Base-by-base conservation (phyloP, 2,113 vertebrate species). In the Plestiodon gilberti region DNA sequence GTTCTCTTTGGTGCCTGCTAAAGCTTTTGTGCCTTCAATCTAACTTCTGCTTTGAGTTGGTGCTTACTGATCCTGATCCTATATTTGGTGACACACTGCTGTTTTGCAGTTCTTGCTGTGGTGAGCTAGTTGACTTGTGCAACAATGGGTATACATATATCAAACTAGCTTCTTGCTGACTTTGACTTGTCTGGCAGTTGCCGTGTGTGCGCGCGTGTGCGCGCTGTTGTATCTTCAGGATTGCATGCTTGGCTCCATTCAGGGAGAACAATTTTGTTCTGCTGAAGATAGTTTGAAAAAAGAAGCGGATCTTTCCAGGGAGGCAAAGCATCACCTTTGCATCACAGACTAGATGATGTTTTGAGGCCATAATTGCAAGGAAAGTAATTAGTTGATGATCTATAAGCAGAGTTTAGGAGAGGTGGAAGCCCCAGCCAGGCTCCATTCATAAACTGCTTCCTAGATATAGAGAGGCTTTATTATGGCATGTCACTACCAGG, bases 311-410 rank as follows among this genome's bases (percentile, higher is more conserved):
- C 52, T 86, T 81, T 55, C 9, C 25, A 62, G n/a, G 57, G 30
- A 64, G 70, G 55, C 57, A 86, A 73, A 52, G 67, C 35, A 33
- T 62, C 85, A 65, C 81, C n/a, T n/a, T 15, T 75, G 74, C 33
- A 33, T 30, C 40, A 55, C 57, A 65, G n/a, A 65, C 23, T 23
- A 75, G 40, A 87, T 87, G 30, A 75, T 87, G 35, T 48, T 40
- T 87, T 55, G 69, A 48, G 78, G 43, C 59, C 69, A 87, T 81
- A 81, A 74, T 81, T 43, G 35, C 57, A 81, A 65, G 59, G 69
- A 75, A 86, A 64, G 71, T 64, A 84, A 84, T 84, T 84, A 64
- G 78, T 55, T 65, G 40, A 57, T 57, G 69, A 74, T 86, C 85
- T 81, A 75, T 75, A 75, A 74, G 55, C n/a, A 75, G 57, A 62